Percentiles rank a stretch among this genome's conserved stretches.
Conservation (phyloP, 2,888 invertebrate species). For the Drosophila parthenogenetica region DNA sequence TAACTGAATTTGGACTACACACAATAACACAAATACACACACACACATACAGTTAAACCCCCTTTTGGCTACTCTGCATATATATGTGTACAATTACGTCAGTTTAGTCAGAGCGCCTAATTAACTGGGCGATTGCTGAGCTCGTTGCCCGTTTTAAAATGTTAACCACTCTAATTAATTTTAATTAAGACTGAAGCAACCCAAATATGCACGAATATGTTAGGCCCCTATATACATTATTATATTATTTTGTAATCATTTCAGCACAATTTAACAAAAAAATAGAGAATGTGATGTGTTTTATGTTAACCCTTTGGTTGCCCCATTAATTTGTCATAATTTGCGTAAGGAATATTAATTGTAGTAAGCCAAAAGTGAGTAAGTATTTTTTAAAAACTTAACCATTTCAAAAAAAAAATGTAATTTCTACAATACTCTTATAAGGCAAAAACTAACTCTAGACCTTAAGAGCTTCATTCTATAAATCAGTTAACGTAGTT, state of each 20-base stretch:
- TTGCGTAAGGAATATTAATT: conserved; percentile 5
- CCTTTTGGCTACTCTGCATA: background rate
- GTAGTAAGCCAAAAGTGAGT: background rate
- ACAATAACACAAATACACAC: background rate
- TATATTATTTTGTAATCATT: conserved; percentile 44
- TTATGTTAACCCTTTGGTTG: background rate
- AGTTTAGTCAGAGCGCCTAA: conserved; percentile 60
- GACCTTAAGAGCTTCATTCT: background rate
- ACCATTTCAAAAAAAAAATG: no score
- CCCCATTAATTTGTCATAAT: background rate
- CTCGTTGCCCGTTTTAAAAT: conserved; percentile 49
- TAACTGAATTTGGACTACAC: conserved; percentile 31
- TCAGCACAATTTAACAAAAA: conserved; percentile 19
- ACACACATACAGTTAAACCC: background rate
- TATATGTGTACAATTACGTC: conserved; percentile 54
- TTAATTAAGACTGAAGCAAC: conserved; percentile 58
- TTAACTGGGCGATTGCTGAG: conserved; percentile 61
- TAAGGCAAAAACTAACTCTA: background rate
- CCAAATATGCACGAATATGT: conserved; percentile 18
- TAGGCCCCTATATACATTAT: conserved; percentile 1
- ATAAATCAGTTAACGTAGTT: background rate
- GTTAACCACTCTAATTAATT: conserved; percentile 63
- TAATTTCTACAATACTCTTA: no score
- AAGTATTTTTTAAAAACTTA: no score
- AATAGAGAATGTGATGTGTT: background rate